Base-by-base conservation (phyloP, 2,113 vertebrate genomes). In the Cyphomyrus discorhynchus region DNA sequence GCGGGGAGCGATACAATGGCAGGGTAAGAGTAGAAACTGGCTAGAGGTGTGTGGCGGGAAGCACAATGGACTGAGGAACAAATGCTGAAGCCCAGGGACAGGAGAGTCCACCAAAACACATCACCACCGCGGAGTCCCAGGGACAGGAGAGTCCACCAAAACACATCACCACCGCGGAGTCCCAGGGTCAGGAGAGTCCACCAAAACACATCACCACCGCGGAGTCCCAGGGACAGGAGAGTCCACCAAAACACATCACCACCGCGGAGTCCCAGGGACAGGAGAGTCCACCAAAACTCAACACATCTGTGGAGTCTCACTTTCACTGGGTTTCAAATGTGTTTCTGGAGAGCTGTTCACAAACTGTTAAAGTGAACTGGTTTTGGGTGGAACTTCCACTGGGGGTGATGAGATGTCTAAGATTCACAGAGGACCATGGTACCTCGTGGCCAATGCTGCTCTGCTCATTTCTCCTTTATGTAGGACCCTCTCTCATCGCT, bases 401-500 rank as follows among this genome's bases (percentile, higher is more conserved):
- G 19, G 0, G 45, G 82, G 3, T 47, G 35, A 45, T 24, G 82
- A 19, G 42, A 47, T 21, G 21, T 47, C 21, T 21, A n/a, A 24
- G 82, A 84, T 87, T 87, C n/a, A 31, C 50, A 39, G 49, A 27
- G 27, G 85, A 50, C 19, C 70, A 77, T 42, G 85, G 17, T 9
- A 21, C 19, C 39, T 24, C 3, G 35, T 21, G 39, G 80, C 15
- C 15, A 84, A 46, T 21, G 47, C 74, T 17, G 42, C 66, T 27
- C 52, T 56, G 45, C 86, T 86, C 15, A 15, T 52, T 21, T 15
- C 87, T 56, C 84, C 46, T 88, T 49, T 90, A 46, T 83, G 80
- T 89, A 77, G 83, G 87, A 13, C 77, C 49, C 42, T 82, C 90
- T 86, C 70, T 87, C 53, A 27, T 85, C 5, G 0, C 87, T 84